Evolutionary conservation across 2,113 vertebrate species (phyloP), one percentile per base, ranked within the genome.

Genomic region (Mirza zaza): DNA sequence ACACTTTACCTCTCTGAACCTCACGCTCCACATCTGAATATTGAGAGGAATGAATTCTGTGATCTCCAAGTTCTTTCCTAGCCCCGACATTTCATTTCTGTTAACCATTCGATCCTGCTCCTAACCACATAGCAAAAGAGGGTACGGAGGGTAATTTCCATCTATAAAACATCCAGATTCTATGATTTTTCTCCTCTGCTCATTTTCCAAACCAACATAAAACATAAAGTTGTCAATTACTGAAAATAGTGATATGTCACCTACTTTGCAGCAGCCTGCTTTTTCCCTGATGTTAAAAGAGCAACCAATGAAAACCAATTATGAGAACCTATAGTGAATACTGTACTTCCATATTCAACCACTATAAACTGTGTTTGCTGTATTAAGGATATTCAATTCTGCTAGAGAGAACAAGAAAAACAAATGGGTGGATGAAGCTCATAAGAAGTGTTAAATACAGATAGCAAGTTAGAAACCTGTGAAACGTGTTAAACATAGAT

Each of bases 381-480:
- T 34, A 76, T 84, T 75, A 12, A 81, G 52, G 79, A 91, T 42
- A 94, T 70, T 90, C 65, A 34, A 6, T 76, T 89, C 87, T 80
- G 4, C 18, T 15, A 45, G 8, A 79, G 45, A 87, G 14, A 86
- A 80, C 42, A 83, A 71, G 97, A 87, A 92, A 95, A 96, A 57
- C 65, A 76, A 85, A 73, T 3, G 20, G 59, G 57, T 84, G 45
- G 55, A 90, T 67, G 48, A 59, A 61, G 45, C 68, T 45, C 42
- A 17, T 21, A 85, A 32, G 55, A 92, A 52, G 11, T 73, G n/a
- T 61, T 92, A 92, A 97, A 87, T 73, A 57, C 42, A 75, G 67
- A 50, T 3, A 92, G 65, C 91, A 97, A 92, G 81, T 88, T 67
- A 91, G 85, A 84, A 88, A 90, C 68, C 76, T 82, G 82, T 87